Base-by-base conservation (phyloP, 2,888 invertebrate genomes). In the Hirtodrosophila histrioides region DNA sequence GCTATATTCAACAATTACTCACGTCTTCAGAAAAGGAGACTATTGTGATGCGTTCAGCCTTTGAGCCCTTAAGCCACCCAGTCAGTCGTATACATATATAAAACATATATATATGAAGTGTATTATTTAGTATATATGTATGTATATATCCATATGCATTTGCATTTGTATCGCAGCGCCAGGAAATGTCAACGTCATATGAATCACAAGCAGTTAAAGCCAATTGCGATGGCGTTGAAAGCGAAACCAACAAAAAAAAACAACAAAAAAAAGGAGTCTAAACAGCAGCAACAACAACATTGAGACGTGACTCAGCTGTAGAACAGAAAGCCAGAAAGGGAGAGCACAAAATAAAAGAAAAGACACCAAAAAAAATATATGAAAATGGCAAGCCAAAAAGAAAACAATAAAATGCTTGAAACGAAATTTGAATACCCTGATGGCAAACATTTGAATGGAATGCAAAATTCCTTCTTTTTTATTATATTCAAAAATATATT, bases 151-250 rank as follows among this genome's bases (percentile, higher is more conserved):
- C 17, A 17, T 23, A 27, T 35, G 9, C n/a, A 66, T 63, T 55
- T 63, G 46, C 46, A 56, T 63, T 45, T 41, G 48, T 43, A 43
- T 49, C 44, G 33, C 17, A 40, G 53, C 46, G 63, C 43, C 67
- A 64, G 54, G 54, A 64, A 58, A 61, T 36, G 27, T 64, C 56
- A 57, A 51, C 70, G 68, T 36, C 70, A 65, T 45, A 66, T 73
- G 74, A 73, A 64, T 73, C 64, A 73, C 56, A 72, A 64, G 36
- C 73, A 57, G 60, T 61, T 61, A 12, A 64, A 54, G 69, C 69
- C 73, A 73, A 73, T 69, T 69, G 73, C 45, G 50, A 33, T 11
- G 44, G 51, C 40, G 82, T 69, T 78, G 78, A 79, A 82, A 79
- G 82, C 75, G 78, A 79, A 79, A 78, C 66, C 55, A 55, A 51